These are phyloP conservation scores for Apocheima hispidaria DNA, from an alignment of 2,888 invertebrate species.

Conservation along the genomic window DNA sequence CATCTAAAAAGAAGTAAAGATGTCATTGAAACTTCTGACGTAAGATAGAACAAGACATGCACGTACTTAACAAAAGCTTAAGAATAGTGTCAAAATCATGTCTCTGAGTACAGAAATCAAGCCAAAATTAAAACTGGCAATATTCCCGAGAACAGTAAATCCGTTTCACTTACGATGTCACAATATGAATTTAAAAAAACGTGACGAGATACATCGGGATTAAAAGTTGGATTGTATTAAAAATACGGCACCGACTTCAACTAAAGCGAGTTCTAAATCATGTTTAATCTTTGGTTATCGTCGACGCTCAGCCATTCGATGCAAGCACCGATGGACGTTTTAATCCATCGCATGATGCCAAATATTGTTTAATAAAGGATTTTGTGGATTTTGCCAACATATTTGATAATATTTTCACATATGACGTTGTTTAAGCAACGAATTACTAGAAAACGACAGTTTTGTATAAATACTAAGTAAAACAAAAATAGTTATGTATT, in stretches of 20 bases:
- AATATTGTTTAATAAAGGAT: slow-evolving; percentile 44
- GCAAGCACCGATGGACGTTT: slow-evolving; percentile 68
- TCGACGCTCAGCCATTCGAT: slow-evolving; percentile 70
- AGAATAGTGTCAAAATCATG: background rate
- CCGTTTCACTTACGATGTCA: slow-evolving; percentile 29
- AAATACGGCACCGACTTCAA: slow-evolving; percentile 57
- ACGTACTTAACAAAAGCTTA: slow-evolving; percentile 4
- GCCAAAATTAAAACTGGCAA: slow-evolving; percentile 24
- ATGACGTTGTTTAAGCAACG: background rate
- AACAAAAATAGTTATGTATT: background rate
- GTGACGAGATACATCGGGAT: slow-evolving; percentile 38
- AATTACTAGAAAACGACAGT: background rate
- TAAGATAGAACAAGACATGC: background rate
- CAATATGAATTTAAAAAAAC: slow-evolving; percentile 37
- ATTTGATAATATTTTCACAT: slow-evolving; percentile 18
- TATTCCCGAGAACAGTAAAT: slow-evolving; percentile 27
- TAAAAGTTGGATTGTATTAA: slow-evolving; percentile 54
- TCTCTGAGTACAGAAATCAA: slow-evolving; percentile 12
- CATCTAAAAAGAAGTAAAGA: too few species aligned
- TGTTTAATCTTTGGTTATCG: slow-evolving; percentile 80
- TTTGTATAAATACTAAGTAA: background rate
- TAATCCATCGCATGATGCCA: slow-evolving; percentile 68
- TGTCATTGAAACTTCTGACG: background rate
- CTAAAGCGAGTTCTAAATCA: slow-evolving; percentile 70
- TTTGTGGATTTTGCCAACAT: slow-evolving; percentile 31